These are phyloP conservation scores for Rhinatrema bivittatum DNA, from an alignment of 2,797 vertebrate genomes.

Conservation along the genomic window DNA sequence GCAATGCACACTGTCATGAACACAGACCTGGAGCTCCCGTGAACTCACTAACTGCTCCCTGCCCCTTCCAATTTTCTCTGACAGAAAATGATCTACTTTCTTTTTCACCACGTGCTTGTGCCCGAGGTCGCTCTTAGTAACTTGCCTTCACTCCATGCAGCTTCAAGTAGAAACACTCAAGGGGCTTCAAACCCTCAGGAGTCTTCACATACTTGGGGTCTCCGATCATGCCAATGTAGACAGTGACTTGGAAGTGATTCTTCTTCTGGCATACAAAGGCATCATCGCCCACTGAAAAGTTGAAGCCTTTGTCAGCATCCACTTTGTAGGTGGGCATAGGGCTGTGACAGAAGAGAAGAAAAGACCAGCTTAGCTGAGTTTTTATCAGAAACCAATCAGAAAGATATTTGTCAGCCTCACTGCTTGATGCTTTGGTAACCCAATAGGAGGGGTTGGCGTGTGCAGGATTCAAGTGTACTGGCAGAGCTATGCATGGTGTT, in stretches of 20 bases:
- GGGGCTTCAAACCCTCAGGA: constrained; percentile 77
- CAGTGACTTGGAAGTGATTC: constrained; percentile 98
- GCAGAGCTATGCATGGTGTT: too few species aligned
- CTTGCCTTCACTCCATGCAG: constrained; percentile 91
- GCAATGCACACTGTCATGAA: not conserved
- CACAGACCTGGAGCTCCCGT: not conserved
- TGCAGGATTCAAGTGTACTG: too few species aligned
- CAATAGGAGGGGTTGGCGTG: too few species aligned
- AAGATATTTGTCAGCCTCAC: too few species aligned
- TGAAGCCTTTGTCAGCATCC: constrained; percentile 97
- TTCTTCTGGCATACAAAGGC: constrained; percentile 98
- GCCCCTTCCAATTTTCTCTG: too few species aligned
- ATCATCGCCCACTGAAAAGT: constrained; percentile 92
- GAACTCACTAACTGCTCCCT: too few species aligned
- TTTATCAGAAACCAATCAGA: too few species aligned
- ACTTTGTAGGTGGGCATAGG: constrained; percentile 93
- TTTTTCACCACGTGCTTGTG: constrained; percentile 5
- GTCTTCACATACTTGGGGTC: constrained; percentile 96
- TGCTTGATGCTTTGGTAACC: constrained; percentile 24
- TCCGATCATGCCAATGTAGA: constrained; percentile 92
- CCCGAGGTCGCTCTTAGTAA: constrained; percentile 1
- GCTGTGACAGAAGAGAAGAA: constrained; percentile 40
- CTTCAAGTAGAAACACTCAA: constrained; percentile 96
- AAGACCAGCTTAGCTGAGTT: too few species aligned
- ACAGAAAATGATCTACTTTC: too few species aligned